Percentiles rank a stretch among this genome's conserved stretches.
Evolutionary conservation across 2,113 vertebrate genomes (phyloP).

Genomic region (Ranitomeya imitator): DNA sequence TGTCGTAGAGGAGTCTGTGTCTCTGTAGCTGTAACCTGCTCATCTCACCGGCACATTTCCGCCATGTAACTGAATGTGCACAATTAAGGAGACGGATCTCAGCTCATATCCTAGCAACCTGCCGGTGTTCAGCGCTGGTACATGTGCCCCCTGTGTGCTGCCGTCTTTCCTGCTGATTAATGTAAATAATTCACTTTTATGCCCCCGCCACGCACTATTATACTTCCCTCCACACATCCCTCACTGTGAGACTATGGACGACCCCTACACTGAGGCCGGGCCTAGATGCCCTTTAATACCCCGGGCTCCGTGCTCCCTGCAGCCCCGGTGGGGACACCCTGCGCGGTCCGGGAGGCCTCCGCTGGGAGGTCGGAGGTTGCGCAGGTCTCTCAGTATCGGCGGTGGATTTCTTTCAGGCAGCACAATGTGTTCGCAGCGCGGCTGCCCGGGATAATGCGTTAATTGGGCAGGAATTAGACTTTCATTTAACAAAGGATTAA

Average conservation of each 20-base stretch:
- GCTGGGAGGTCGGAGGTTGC: neutral
- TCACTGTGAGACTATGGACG: neutral
- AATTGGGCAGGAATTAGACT: constrained; percentile 56
- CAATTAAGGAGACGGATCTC: neutral
- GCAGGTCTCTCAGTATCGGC: neutral
- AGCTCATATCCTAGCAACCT: neutral
- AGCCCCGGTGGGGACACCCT: neutral
- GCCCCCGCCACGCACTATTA: neutral
- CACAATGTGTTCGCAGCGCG: neutral
- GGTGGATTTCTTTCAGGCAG: neutral
- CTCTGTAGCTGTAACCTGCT: neutral
- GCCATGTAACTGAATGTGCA: neutral
- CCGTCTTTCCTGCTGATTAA: neutral
- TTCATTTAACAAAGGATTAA: constrained; percentile 57
- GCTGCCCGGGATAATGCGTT: constrained; percentile 35
- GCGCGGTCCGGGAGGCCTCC: neutral
- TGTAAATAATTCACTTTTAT: neutral
- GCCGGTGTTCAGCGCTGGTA: neutral
- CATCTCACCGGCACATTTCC: neutral
- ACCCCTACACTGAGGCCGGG: neutral
- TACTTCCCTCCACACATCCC: neutral
- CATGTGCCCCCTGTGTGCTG: neutral
- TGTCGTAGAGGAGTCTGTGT: too few species aligned
- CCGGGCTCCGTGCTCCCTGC: neutral
- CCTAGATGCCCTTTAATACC: neutral